Conservation (phyloP, 2,888 invertebrate genomes). For the Fabriciana adippe region DNA sequence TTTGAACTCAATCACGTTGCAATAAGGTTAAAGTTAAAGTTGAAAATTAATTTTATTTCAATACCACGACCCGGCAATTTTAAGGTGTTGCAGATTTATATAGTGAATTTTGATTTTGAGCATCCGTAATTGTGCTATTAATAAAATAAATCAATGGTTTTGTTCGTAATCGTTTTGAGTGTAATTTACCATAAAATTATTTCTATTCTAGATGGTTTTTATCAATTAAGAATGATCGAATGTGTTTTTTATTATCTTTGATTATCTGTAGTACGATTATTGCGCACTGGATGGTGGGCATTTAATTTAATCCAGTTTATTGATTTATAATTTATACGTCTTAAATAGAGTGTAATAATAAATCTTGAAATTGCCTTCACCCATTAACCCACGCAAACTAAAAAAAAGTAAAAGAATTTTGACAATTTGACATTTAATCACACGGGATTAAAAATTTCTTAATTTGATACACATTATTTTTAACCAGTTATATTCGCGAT, state of each 20-base stretch:
- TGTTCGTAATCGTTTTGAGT: constrained; percentile 5
- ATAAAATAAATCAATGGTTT: constrained; percentile 29
- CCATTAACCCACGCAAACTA: too few relatives aligned
- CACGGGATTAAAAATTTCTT: too few relatives aligned
- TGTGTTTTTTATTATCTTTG: neutral
- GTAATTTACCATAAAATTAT: constrained; percentile 12
- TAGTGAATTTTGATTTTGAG: constrained; percentile 28
- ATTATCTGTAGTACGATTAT: too few relatives aligned
- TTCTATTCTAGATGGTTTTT: neutral
- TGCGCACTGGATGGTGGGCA: too few relatives aligned
- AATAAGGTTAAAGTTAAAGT: constrained; percentile 22
- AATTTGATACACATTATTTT: too few relatives aligned
- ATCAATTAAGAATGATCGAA: constrained; percentile 1
- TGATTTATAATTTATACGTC: too few relatives aligned
- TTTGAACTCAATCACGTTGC: constrained; percentile 13
- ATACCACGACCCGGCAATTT: constrained; percentile 58
- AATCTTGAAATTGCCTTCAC: too few relatives aligned
- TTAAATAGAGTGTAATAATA: too few relatives aligned
- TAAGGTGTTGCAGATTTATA: constrained; percentile 48
- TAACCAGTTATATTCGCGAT: too few relatives aligned
- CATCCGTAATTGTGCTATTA: constrained; percentile 38
- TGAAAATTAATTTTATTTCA: constrained; percentile 51
- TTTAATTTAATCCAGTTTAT: too few relatives aligned
- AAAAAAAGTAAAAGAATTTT: too few relatives aligned
- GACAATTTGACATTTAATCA: too few relatives aligned